Evolutionary conservation across 1,140 invertebrate species (phyloP).

Genomic region (Apis dorsata): DNA sequence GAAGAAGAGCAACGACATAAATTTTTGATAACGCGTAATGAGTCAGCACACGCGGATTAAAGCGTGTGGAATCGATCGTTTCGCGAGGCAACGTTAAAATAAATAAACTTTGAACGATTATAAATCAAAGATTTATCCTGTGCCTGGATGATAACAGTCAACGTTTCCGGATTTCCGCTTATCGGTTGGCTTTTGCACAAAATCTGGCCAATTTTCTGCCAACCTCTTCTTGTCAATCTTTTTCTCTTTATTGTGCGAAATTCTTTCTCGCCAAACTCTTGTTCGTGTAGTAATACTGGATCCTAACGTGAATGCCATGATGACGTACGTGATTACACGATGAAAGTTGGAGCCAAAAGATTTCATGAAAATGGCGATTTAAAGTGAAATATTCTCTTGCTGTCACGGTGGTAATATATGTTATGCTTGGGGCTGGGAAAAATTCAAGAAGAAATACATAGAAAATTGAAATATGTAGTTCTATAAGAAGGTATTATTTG

Average conservation of each 20-base stretch:
- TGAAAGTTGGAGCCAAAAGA: background rate
- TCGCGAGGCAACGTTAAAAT: background rate
- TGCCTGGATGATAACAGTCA: slow-evolving; percentile 37
- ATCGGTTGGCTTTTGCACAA: slow-evolving; percentile 32
- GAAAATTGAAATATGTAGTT: too few relatives aligned
- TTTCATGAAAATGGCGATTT: background rate
- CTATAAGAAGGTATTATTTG: too few relatives aligned
- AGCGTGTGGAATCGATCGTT: background rate
- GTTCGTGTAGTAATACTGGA: background rate
- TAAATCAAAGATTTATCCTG: slow-evolving; percentile 36
- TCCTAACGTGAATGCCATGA: background rate
- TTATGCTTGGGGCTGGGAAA: too few relatives aligned
- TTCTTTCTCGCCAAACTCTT: background rate
- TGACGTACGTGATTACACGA: slow-evolving; percentile 1
- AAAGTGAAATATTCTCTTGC: background rate
- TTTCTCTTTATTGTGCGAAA: background rate
- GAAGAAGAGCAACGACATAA: background rate
- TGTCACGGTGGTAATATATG: too few relatives aligned
- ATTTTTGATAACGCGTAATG: slow-evolving; percentile 10
- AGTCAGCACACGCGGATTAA: background rate
- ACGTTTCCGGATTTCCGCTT: slow-evolving; percentile 13
- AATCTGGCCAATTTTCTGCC: slow-evolving; percentile 16
- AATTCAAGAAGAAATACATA: too few relatives aligned
- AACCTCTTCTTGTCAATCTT: background rate
- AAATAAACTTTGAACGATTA: slow-evolving; percentile 15